Evolutionary conservation across 2,797 vertebrate genomes (phyloP).

Genomic region (Acanthopagrus latus): DNA sequence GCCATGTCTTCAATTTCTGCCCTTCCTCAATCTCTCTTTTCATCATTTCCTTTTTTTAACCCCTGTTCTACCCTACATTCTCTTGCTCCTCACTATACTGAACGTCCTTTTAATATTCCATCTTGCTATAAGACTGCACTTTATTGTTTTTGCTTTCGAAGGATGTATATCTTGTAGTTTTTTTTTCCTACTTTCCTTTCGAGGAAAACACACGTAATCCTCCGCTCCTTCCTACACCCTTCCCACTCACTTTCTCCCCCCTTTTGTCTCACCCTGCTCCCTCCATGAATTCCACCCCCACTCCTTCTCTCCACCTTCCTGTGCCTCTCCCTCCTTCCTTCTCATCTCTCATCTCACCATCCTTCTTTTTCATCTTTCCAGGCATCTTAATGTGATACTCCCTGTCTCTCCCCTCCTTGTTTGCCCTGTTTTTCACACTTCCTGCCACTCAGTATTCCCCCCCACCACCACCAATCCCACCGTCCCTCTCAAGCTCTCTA

Average conservation of each 20-base stretch:
- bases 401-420: constrained; percentile 5
- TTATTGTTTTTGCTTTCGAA: constrained; percentile 6
- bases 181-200: constrained; percentile 11
- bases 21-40: constrained; percentile 9
- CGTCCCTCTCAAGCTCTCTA: constrained; percentile 35
- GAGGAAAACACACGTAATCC: constrained; percentile 39
- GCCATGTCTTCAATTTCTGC: constrained; percentile 12
- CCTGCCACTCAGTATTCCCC: constrained; percentile 15
- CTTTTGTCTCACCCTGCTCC: constrained; percentile 34
- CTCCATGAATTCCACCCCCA: constrained; percentile 55
- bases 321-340: constrained; percentile 21
- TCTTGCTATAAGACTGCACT: neutral
- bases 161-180: constrained; percentile 22
- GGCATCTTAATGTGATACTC: constrained; percentile 12
- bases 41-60: constrained; percentile 15
- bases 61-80: neutral
- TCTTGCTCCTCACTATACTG: neutral
- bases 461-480: neutral
- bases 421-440: constrained; percentile 25
- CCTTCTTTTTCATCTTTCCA: constrained; percentile 23
- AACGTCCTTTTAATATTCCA: neutral
- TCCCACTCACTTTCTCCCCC: constrained; percentile 58
- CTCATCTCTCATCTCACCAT: constrained; percentile 21
- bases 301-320: constrained; percentile 22
- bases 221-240: constrained; percentile 40